Conservation (phyloP, 1,140 invertebrate species). For the Heliconius eleuchia region DNA sequence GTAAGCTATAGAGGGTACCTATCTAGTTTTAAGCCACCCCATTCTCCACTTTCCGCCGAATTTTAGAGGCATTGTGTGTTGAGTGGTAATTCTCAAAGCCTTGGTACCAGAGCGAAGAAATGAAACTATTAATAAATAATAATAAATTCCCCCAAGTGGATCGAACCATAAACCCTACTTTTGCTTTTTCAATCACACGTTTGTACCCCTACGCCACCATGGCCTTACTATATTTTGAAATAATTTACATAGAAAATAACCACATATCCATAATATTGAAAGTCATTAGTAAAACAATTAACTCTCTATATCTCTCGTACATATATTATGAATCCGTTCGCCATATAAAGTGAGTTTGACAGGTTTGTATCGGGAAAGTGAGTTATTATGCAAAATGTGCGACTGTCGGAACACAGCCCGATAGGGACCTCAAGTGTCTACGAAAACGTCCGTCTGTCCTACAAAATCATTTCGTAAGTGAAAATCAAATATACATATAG, state of each 20-base stretch:
- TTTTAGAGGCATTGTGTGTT: no score
- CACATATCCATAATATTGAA: not conserved
- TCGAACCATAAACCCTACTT: no score
- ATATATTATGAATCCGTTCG: not conserved
- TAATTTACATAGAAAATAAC: not conserved
- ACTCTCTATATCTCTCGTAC: not conserved
- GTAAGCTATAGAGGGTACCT: no score
- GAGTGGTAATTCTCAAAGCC: no score
- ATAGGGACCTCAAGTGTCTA: constrained; percentile 17
- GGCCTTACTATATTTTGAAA: no score
- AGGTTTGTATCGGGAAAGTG: constrained; percentile 18
- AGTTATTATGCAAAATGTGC: constrained; percentile 17
- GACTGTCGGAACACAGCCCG: constrained; percentile 1
- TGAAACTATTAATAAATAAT: no score
- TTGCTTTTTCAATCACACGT: no score
- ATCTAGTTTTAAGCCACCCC: no score
- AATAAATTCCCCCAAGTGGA: no score
- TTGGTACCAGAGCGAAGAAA: no score
- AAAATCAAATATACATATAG: not conserved
- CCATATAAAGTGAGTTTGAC: constrained; percentile 13
- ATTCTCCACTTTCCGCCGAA: no score
- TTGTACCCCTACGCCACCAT: no score
- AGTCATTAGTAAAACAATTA: constrained; percentile 11
- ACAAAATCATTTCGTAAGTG: not conserved
- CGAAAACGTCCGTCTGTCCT: constrained; percentile 9